Base-by-base conservation (phyloP, 1,140 invertebrate species). In the Maconellicoccus hirsutus region DNA sequence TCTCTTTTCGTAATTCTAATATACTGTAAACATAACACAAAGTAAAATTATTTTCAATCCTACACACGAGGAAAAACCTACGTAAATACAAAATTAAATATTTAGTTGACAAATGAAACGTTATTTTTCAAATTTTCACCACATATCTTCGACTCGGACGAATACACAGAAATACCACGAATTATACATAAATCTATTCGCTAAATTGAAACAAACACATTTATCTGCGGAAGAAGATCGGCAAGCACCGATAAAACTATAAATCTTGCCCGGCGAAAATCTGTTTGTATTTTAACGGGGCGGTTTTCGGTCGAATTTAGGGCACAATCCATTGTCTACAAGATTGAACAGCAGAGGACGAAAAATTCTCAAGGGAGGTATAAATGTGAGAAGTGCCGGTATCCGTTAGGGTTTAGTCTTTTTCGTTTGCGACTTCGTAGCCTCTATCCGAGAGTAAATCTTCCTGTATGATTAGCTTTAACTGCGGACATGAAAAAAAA, bases 1-100 rank as follows among this genome's bases (percentile, higher is more conserved):
- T 98, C 80, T 98, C 96, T 82, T 98, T 98, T 73, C 96, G 84
- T 72, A 98, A 82, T 81, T 98, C 95, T 77, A 98, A 84, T 77
- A 98, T 96, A 81, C 96, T 98, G 88, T 80, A 87, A 86, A 78
- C 72, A 78, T 12, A 33, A 33, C 3, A 33, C 29, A 33, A 33
- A 33, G 19, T 29, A 70, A 70, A 7, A 29, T 70, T 70, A 52
- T 39, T 70, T 21, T 70, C 23, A 70, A 25, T 70, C 23, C 22
- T 21, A 23, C 22, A 38, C 25, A 10, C 59, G 3, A 71, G 2
- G 70, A 21, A 21, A 26, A 10, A 22, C 59, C 8, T 21, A n/a
- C n/a, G 29, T 33, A 33, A 33, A 33, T 33, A 33, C 29, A 33
- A 33, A 33, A 33, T 33, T n/a, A n/a, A 12, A 33, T 33, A 33